Conservation (phyloP, 1,140 invertebrate genomes). For the Phocides pigmalion region DNA sequence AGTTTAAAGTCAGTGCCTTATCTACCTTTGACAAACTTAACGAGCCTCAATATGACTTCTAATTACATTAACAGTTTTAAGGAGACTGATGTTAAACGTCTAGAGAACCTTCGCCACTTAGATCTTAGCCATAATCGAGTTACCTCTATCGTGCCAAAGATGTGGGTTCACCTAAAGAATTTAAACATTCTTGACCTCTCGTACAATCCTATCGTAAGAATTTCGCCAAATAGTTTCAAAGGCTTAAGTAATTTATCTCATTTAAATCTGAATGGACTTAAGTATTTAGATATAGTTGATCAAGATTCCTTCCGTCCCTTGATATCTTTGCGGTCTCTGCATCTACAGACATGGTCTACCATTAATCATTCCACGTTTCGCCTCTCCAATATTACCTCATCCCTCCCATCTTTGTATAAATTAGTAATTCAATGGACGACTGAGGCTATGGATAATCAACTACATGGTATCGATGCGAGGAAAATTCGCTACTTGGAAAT, state of each 20-base stretch:
- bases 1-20: slow-evolving; percentile 89
- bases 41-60: slow-evolving; percentile 89
- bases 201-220: slow-evolving; percentile 86
- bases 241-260: slow-evolving; percentile 83
- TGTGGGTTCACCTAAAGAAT: slow-evolving; percentile 84
- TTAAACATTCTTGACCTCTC: slow-evolving; percentile 87
- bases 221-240: slow-evolving; percentile 83
- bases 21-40: slow-evolving; percentile 88
- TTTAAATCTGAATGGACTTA: slow-evolving; percentile 84
- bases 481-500: slow-evolving; percentile 92
- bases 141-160: slow-evolving; percentile 86
- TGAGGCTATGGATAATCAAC: slow-evolving; percentile 87
- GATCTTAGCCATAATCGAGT: slow-evolving; percentile 88
- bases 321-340: slow-evolving; percentile 81
- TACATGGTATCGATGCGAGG: slow-evolving; percentile 87
- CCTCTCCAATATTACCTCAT: slow-evolving; percentile 73
- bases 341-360: slow-evolving; percentile 82
- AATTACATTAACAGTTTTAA: slow-evolving; percentile 88
- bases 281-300: slow-evolving; percentile 86
- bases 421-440: slow-evolving; percentile 90
- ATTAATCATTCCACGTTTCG: slow-evolving; percentile 85
- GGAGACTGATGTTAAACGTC: slow-evolving; percentile 86
- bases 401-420: slow-evolving; percentile 84
- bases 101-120: slow-evolving; percentile 86
- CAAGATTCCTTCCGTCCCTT: slow-evolving; percentile 86